Evolutionary conservation across 1,140 invertebrate genomes (phyloP).

Genomic region (Sycophila sp.): DNA sequence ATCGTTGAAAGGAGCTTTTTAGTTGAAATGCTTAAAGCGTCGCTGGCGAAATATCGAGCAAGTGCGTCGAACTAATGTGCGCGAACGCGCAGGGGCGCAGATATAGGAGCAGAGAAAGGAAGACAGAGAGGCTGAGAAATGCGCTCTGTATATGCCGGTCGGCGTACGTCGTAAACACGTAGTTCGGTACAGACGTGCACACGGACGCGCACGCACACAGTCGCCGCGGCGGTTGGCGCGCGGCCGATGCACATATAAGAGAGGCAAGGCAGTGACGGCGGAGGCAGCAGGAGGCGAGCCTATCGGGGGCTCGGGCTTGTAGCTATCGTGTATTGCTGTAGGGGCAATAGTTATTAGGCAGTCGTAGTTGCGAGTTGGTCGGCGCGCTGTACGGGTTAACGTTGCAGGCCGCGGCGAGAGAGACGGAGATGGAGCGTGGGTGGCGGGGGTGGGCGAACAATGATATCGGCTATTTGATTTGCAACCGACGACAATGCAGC

Average conservation of each 20-base stretch:
- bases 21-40: too few relatives aligned
- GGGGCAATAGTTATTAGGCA: constrained; percentile 39
- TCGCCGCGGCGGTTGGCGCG: background rate
- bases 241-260: constrained; percentile 8
- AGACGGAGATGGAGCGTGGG: constrained; percentile 33
- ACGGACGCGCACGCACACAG: constrained; percentile 24
- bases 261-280: background rate
- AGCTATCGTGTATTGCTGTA: constrained; percentile 27
- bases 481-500: constrained; percentile 58
- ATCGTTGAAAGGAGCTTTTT: too few relatives aligned
- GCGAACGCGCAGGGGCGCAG: too few relatives aligned
- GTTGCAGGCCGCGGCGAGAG: constrained; percentile 10
- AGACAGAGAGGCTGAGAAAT: background rate
- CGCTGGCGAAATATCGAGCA: constrained; percentile 23
- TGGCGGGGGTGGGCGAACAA: constrained; percentile 48
- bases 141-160: background rate
- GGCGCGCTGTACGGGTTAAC: constrained; percentile 26
- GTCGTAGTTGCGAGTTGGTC: constrained; percentile 18
- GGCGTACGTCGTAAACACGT: constrained; percentile 11
- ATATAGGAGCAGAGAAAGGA: background rate
- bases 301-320: background rate
- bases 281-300: background rate
- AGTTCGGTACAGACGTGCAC: constrained; percentile 18
- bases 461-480: constrained; percentile 63
- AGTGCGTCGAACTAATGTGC: constrained; percentile 4